Percentiles rank a stretch among this genome's conserved stretches.
Conservation (phyloP, 2,797 vertebrate species). For the Sebastes jordani region DNA sequence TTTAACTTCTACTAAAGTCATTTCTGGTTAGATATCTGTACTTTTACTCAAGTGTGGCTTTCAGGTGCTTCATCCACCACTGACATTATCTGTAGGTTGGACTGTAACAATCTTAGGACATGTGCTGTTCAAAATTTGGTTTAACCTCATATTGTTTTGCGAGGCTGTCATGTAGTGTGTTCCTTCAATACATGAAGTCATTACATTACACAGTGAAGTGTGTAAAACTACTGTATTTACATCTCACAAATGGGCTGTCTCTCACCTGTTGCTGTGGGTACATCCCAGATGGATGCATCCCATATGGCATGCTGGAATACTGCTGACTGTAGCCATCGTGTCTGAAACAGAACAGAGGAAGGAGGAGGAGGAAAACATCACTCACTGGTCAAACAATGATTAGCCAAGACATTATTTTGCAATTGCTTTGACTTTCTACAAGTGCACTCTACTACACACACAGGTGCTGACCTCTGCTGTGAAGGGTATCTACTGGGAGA, state of each 20-base stretch:
- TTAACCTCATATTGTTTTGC: neutral
- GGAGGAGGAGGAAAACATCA: neutral
- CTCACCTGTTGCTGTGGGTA: conserved; percentile 97
- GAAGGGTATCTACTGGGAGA: conserved; percentile 81
- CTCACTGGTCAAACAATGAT: neutral
- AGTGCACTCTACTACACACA: neutral
- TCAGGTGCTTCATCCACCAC: no score
- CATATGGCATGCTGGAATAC: conserved; percentile 92
- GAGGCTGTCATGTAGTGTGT: neutral
- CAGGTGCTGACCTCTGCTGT: conserved; percentile 80
- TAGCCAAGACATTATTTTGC: neutral
- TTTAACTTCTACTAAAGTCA: no score
- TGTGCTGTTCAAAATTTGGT: neutral
- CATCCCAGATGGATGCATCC: conserved; percentile 94
- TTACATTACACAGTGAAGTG: neutral
- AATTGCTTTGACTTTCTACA: neutral
- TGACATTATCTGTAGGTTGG: neutral
- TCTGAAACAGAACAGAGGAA: conserved; percentile 58
- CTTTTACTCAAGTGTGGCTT: no score
- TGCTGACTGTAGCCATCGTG: conserved; percentile 95
- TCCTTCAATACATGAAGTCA: neutral
- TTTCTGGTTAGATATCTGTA: no score
- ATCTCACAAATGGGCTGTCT: neutral
- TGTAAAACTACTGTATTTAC: neutral
- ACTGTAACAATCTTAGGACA: neutral